Evolutionary conservation across 2,888 invertebrate genomes (phyloP).

Genomic region (Clostera curtula): DNA sequence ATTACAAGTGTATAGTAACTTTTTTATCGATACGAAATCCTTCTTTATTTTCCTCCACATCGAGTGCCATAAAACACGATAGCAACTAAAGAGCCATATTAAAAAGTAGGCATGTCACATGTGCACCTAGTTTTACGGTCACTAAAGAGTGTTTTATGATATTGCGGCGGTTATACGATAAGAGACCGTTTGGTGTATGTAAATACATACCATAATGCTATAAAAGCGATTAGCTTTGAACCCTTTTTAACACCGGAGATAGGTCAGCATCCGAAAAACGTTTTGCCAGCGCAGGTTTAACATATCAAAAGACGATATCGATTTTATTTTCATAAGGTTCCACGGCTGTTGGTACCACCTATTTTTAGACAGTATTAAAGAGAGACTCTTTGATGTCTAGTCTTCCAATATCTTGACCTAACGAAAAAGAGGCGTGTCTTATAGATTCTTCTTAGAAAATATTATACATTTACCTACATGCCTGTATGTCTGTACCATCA

Average conservation of each 20-base stretch:
- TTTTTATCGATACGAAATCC: not conserved
- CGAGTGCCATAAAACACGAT: not conserved
- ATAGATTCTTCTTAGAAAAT: no score
- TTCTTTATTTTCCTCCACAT: not conserved
- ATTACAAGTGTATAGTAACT: not conserved
- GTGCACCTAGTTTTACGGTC: not conserved
- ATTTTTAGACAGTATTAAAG: no score
- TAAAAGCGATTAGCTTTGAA: not conserved
- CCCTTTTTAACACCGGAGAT: not conserved
- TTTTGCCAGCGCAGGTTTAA: not conserved
- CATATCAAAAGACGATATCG: no score
- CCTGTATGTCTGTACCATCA: no score
- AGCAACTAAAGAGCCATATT: not conserved
- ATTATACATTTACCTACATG: no score
- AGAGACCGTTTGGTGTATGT: not conserved
- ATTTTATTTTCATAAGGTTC: no score
- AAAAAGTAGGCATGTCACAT: not conserved
- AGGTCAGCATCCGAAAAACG: not conserved
- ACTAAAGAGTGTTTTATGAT: slow-evolving; percentile 1
- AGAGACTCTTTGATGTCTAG: no score
- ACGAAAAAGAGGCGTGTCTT: no score
- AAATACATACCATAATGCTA: not conserved
- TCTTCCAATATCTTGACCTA: no score
- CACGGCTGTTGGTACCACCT: no score
- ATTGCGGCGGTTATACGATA: not conserved